Evolutionary conservation across 1,140 invertebrate species (phyloP).

Genomic region (Trachymyrmex cornetzi): DNA sequence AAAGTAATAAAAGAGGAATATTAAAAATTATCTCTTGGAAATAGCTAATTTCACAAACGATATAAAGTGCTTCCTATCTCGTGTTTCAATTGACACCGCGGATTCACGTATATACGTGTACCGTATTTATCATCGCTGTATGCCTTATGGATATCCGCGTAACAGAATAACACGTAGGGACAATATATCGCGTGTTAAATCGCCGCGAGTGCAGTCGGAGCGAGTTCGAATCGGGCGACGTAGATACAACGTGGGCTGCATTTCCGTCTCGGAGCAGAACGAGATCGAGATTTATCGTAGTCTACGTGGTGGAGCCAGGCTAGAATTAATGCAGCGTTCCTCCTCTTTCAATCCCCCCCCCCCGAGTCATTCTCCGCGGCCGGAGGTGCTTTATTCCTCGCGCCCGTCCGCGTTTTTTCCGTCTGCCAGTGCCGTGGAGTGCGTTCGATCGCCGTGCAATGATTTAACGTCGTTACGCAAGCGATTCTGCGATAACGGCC

Average conservation of each 20-base stretch:
- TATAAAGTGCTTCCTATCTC: neutral
- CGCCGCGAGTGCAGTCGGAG: conserved; percentile 36
- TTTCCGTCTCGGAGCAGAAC: conserved; percentile 36
- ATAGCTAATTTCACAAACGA: neutral
- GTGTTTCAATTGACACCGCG: neutral
- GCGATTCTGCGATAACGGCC: conserved; percentile 53
- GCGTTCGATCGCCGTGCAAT: conserved; percentile 39
- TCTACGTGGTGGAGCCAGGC: conserved; percentile 12
- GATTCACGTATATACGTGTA: neutral
- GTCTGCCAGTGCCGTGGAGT: neutral
- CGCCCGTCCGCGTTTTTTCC: neutral
- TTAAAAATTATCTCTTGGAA: conserved; percentile 6
- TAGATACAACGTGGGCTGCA: conserved; percentile 58
- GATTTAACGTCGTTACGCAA: conserved; percentile 65
- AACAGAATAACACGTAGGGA: conserved; percentile 38
- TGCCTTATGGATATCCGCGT: conserved; percentile 29
- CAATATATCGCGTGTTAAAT: conserved; percentile 55
- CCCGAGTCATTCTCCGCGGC: conserved; percentile 14
- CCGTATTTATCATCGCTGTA: conserved; percentile 3
- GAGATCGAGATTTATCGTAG: conserved; percentile 63
- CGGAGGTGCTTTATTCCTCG: conserved; percentile 26
- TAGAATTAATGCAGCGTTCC: conserved; percentile 40
- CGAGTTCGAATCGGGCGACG: conserved; percentile 37
- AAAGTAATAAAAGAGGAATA: neutral
- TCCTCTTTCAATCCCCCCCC: neutral